Percentiles rank a stretch among this genome's conserved stretches.
Evolutionary conservation across 1,140 invertebrate genomes (phyloP).

Genomic region (Cyphomyrmex costatus): DNA sequence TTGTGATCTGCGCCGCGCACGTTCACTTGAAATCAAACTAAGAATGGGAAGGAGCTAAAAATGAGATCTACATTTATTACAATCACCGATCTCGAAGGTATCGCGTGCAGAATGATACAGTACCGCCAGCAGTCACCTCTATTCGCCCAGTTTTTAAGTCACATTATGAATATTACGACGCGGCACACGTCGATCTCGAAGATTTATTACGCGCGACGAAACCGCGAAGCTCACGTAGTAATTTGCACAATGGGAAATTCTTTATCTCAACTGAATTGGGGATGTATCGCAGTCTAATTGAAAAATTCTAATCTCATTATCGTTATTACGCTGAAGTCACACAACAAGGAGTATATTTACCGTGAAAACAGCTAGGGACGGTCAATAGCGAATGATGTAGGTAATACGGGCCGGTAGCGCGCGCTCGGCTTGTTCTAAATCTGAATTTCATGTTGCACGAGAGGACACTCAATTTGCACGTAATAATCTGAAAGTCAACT

Average conservation of each 20-base stretch:
- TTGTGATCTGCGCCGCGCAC: neutral
- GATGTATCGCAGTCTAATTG: slow-evolving; percentile 8
- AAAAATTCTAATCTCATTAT: slow-evolving; percentile 47
- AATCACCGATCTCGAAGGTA: neutral
- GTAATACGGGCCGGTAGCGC: slow-evolving; percentile 20
- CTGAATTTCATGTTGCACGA: slow-evolving; percentile 58
- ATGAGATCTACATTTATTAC: slow-evolving; percentile 24
- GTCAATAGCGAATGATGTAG: slow-evolving; percentile 47
- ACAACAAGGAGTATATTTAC: slow-evolving; percentile 27
- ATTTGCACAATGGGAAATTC: slow-evolving; percentile 9
- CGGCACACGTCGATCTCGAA: slow-evolving; percentile 6
- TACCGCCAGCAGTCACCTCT: neutral
- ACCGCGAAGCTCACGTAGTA: neutral
- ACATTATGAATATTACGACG: slow-evolving; percentile 17
- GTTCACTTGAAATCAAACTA: slow-evolving; percentile 20
- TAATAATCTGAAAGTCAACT: slow-evolving; percentile 63
- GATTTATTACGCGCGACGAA: slow-evolving; percentile 26
- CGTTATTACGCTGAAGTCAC: slow-evolving; percentile 14
- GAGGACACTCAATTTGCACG: slow-evolving; percentile 54
- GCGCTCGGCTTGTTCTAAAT: slow-evolving; percentile 50
- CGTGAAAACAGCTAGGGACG: slow-evolving; percentile 44
- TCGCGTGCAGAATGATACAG: neutral
- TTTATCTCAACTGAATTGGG: neutral
- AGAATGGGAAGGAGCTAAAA: slow-evolving; percentile 13
- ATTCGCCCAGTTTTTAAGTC: slow-evolving; percentile 1